Evolutionary conservation across 2,113 vertebrate genomes (phyloP), one percentile per base, ranked within the genome.

Genomic region (Phalacrocorax pelagicus): DNA sequence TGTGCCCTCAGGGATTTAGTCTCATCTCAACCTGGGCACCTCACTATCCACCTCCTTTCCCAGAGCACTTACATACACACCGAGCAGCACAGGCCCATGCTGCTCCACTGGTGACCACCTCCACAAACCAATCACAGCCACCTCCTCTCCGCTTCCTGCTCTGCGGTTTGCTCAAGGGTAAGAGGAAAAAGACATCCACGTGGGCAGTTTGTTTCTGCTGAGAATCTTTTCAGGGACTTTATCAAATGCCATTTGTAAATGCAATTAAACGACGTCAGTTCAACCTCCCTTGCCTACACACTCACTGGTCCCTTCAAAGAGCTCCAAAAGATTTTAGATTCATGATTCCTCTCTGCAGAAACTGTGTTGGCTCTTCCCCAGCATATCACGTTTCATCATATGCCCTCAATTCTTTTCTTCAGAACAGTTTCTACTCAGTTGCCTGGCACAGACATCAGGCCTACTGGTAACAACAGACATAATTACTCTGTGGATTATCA

Each of bases 371-470:
- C 80, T 93, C 59, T 70, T 34, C 72, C 51, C 26, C 72, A 24
- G 38, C 10, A 15, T 3, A 62, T n/a, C 72, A 54, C 0, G 0
- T 46, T 70, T 36, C 34, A 84, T 61, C 54, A 2, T 1, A 16
- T 66, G 85, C 61, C 77, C 67, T 74, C 77, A 29, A 7, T 90
- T 78, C 42, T 67, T 59, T 22, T 78, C 79, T 32, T 90, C 69
- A 71, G 65, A 96, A 83, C 69, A 84, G 80, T 32, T 92, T 55
- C 86, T 74, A 15, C 72, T 46, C 72, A 11, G 23, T 19, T 46
- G 63, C 55, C 88, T 95, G 89, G 93, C 88, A 96, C 77, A 63
- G 67, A 38, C 77, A 74, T 21, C 54, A 49, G 71, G 54, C 51
- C 54, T 57, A 13, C 59, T 38, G 49, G 58, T 87, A 93, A 65